Percentiles rank a stretch among this genome's conserved stretches.
These are phyloP conservation scores for Argyrosomus japonicus DNA, from an alignment of 2,113 vertebrate genomes.

Conservation along the genomic window DNA sequence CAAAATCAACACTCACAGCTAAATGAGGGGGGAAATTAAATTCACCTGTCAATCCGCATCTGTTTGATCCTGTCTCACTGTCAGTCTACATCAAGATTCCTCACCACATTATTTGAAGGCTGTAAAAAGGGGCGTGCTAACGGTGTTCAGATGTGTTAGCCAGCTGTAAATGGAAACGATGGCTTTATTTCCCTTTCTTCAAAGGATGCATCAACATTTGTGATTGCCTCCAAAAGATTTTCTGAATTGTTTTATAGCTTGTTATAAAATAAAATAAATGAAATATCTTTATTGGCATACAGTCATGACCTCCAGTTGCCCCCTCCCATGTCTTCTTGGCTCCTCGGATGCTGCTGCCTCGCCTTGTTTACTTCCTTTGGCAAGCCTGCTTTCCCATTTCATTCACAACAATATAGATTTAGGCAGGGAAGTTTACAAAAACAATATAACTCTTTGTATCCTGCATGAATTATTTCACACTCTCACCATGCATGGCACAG, in stretches of 20 bases:
- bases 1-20: constrained; percentile 49
- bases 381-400: constrained; percentile 19
- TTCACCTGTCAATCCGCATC: constrained; percentile 66
- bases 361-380: constrained; percentile 22
- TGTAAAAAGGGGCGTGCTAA: constrained; percentile 4
- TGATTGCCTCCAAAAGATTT: not conserved
- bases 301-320: constrained; percentile 41
- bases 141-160: not conserved
- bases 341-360: constrained; percentile 21
- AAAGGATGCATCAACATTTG: constrained; percentile 1
- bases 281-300: constrained; percentile 16
- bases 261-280: not conserved
- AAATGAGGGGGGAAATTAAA: constrained; percentile 65
- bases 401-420: constrained; percentile 19
- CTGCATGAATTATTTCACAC: constrained; percentile 57
- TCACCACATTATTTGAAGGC: constrained; percentile 33
- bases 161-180: not conserved
- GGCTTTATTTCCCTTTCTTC: not conserved
- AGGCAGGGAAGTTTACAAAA: constrained; percentile 21
- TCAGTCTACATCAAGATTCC: constrained; percentile 50
- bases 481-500: constrained; percentile 24
- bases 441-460: constrained; percentile 53
- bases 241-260: constrained; percentile 10
- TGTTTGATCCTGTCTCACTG: constrained; percentile 61
- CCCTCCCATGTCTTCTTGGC: constrained; percentile 9